Evolutionary conservation across 1,140 invertebrate species (phyloP).

Genomic region (Zaprionus gabonicus): DNA sequence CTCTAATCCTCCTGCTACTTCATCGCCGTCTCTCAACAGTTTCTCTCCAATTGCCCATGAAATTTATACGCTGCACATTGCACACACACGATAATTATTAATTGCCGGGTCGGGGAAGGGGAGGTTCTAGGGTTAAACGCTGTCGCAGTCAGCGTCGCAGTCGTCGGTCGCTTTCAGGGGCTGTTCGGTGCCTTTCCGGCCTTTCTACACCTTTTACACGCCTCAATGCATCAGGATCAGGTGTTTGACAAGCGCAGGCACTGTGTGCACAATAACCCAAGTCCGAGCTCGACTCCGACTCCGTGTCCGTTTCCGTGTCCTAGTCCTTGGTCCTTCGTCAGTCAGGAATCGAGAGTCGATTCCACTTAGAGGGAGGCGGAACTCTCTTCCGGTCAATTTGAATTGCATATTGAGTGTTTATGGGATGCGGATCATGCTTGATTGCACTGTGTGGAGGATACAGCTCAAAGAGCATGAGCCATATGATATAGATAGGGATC

Average conservation of each 20-base stretch:
- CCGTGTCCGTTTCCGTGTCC: background rate
- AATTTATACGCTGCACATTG: constrained; percentile 63
- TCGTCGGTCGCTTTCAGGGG: constrained; percentile 23
- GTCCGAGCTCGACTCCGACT: background rate
- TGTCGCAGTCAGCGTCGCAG: background rate
- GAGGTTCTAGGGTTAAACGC: constrained; percentile 33
- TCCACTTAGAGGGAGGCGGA: background rate
- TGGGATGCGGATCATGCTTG: constrained; percentile 70
- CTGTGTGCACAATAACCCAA: constrained; percentile 27
- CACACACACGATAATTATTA: constrained; percentile 73
- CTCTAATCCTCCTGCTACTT: background rate
- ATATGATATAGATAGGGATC: background rate
- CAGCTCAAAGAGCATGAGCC: background rate
- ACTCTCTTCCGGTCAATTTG: constrained; percentile 75
- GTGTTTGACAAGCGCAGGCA: constrained; percentile 69
- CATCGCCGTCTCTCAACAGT: constrained; percentile 5
- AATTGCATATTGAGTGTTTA: constrained; percentile 80
- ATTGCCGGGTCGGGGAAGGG: constrained; percentile 53
- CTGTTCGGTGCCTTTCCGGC: constrained; percentile 59
- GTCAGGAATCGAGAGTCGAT: background rate
- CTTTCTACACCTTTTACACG: constrained; percentile 82
- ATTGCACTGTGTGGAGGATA: constrained; percentile 43
- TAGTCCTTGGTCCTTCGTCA: background rate
- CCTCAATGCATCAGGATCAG: constrained; percentile 77
- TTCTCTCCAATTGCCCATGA: constrained; percentile 73